Evolutionary conservation across 2,888 invertebrate species (phyloP), one percentile per base, ranked within the genome.

Genomic region (Macrosiphum euphorbiae): DNA sequence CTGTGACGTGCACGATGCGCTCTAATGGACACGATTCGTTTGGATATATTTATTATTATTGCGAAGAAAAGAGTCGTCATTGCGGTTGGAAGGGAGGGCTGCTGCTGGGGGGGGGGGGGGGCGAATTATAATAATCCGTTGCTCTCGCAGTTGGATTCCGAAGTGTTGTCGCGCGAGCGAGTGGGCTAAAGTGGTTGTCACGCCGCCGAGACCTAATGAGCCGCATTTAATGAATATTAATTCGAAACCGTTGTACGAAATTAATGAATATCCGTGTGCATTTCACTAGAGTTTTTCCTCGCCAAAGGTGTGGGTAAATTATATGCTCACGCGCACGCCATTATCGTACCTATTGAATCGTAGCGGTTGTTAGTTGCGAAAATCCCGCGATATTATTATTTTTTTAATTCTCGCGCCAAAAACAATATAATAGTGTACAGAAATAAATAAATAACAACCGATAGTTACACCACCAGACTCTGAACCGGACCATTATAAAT

Each of bases 151-250:
- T 78, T 8, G 50, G 44, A 88, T 78, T 92, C 35, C 20, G 47
- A n/a, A 47, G 89, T 84, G 44, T 58, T 1, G 47, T 44, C 78
- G 84, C 44, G 4, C 20, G 55, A 1, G 89, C 44, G 28, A 61
- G 87, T 55, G 67, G 55, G 78, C 85, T 90, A 90, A 90, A 89
- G 93, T 85, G 90, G 93, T 85, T 93, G 93, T 93, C 93, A 93
- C 85, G 41, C 47, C 16, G 84, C 28, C 35, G 84, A 20, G 58
- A 61, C 84, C 84, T 90, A 93, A 93, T 93, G 93, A 93, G 61
- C 90, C 93, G 28, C 50, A 5, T 85, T 85, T 93, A 93, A 93
- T 85, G 61, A 90, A 93, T 93, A 93, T 93, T 93, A 90, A 93
- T 93, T 93, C 28, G 35, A 86, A 93, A 90, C 47, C 84, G 89